Evolutionary conservation across 2,797 vertebrate species (phyloP).

Genomic region (Etheostoma nigrum): DNA sequence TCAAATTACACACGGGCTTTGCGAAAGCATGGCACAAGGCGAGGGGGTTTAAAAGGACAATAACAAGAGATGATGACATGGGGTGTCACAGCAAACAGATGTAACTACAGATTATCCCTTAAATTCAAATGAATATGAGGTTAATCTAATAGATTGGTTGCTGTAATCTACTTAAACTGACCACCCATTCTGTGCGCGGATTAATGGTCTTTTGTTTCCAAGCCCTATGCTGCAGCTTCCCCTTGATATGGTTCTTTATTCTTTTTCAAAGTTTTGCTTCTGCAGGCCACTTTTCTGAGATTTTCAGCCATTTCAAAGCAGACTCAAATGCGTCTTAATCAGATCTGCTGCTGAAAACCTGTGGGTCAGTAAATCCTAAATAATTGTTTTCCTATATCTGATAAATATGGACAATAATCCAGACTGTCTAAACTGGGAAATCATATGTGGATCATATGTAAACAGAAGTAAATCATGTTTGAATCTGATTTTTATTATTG

Average conservation of each 20-base stretch:
- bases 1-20: constrained; percentile 67
- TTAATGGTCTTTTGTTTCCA: constrained; percentile 68
- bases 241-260: background rate
- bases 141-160: constrained; percentile 75
- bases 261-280: constrained; percentile 35
- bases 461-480: background rate
- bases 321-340: background rate
- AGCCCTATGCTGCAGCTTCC: constrained; percentile 6
- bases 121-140: constrained; percentile 73
- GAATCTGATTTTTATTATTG: background rate
- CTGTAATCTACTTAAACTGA: constrained; percentile 68
- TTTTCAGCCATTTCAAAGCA: background rate
- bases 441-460: too few species aligned
- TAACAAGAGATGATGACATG: constrained; percentile 75
- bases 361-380: background rate
- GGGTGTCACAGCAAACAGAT: constrained; percentile 76
- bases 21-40: constrained; percentile 55
- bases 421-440: background rate
- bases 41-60: constrained; percentile 64
- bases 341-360: background rate
- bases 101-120: constrained; percentile 75
- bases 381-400: background rate
- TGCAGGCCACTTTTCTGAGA: background rate
- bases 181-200: constrained; percentile 62
- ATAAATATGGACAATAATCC: background rate